Conservation (phyloP, 2,113 vertebrate genomes). For the Ophiodon elongatus region DNA sequence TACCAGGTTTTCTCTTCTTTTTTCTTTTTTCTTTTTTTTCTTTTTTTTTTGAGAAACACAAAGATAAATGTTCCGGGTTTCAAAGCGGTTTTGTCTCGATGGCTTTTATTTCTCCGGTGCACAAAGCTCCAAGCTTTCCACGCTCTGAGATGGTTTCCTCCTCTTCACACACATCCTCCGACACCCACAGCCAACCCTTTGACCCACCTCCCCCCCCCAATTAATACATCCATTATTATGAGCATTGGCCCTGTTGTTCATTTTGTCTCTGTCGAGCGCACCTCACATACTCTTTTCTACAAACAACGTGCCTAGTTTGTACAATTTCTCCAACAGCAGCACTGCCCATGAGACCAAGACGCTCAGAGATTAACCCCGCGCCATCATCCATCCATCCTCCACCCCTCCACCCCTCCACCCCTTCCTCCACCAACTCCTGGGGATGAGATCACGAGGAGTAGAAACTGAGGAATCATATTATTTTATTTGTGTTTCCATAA, state of each 20-base stretch:
- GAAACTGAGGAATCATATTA: not conserved
- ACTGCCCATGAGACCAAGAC: conserved; percentile 70
- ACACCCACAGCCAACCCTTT: conserved; percentile 1
- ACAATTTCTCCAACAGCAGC: conserved; percentile 68
- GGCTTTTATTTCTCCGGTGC: conserved; percentile 46
- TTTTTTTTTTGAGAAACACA: conserved; percentile 55
- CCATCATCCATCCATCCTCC: conserved; percentile 16
- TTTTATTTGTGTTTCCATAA: not conserved
- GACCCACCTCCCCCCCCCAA: not conserved
- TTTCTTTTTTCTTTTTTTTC: too few relatives aligned
- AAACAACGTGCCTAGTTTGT: conserved; percentile 78
- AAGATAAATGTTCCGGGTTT: conserved; percentile 61
- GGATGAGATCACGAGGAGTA: conserved; percentile 13
- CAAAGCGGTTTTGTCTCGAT: conserved; percentile 54
- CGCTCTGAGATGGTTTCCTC: not conserved
- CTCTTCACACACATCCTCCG: not conserved
- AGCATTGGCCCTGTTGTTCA: conserved; percentile 21
- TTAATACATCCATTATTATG: not conserved
- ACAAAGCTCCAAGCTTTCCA: conserved; percentile 10
- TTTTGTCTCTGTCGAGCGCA: conserved; percentile 45
- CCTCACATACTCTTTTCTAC: conserved; percentile 62
- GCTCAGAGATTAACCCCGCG: conserved; percentile 61
- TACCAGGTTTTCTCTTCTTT: conserved; percentile 47
- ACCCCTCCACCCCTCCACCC: conserved; percentile 7
- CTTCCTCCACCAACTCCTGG: conserved; percentile 7